phyloP scores from a whole-genome alignment of 1,140 invertebrate genomes.

The Zaprionus lachaisei region DNA sequence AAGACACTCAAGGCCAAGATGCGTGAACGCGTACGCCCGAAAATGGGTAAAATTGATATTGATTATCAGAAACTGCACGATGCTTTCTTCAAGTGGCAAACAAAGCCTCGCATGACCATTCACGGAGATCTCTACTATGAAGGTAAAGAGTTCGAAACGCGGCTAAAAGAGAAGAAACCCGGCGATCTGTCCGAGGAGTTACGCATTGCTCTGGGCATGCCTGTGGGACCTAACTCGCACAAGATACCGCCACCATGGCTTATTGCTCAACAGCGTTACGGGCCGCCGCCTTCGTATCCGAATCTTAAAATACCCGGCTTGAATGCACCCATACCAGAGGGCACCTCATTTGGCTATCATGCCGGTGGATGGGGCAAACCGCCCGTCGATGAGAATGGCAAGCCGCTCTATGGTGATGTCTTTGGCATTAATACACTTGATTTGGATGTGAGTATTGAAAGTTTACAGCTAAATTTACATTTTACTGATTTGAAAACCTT shows the following conservation, averaged over 20 bases:
- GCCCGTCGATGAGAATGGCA: slow-evolving; percentile 99
- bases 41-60: slow-evolving; percentile 99
- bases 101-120: slow-evolving; percentile 99
- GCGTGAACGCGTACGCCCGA: slow-evolving; percentile 98
- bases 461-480: neutral
- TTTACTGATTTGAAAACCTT: slow-evolving; percentile 1
- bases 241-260: slow-evolving; percentile 99
- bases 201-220: slow-evolving; percentile 98
- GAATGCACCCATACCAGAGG: slow-evolving; percentile 97
- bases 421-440: slow-evolving; percentile 92
- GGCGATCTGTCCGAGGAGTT: slow-evolving; percentile 98
- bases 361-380: slow-evolving; percentile 99
- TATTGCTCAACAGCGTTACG: slow-evolving; percentile 99
- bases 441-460: slow-evolving; percentile 86
- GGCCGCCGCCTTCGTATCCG: slow-evolving; percentile 99
- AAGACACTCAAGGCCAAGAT: slow-evolving; percentile 99
- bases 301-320: slow-evolving; percentile 98
- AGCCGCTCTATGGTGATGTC: slow-evolving; percentile 99
- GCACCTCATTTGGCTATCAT: slow-evolving; percentile 99
- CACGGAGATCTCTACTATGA: slow-evolving; percentile 99
- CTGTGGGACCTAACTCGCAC: slow-evolving; percentile 95
- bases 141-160: slow-evolving; percentile 99
- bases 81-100: slow-evolving; percentile 99
- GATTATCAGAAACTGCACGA: slow-evolving; percentile 99
- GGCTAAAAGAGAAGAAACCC: slow-evolving; percentile 99